phyloP scores from a whole-genome alignment of 2,113 vertebrate genomes.

The Eclectus roratus region DNA sequence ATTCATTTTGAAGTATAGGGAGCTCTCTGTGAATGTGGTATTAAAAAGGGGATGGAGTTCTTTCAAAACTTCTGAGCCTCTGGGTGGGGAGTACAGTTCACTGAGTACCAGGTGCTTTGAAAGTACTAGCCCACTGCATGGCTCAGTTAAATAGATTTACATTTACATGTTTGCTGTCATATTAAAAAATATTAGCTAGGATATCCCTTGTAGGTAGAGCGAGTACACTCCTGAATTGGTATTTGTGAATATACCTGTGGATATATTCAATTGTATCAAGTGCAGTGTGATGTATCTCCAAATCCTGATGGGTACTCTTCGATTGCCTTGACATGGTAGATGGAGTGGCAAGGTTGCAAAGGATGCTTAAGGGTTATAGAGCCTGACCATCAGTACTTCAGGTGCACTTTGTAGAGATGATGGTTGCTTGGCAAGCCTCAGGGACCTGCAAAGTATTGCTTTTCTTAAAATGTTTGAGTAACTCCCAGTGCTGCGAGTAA shows the following conservation, averaged over 20 bases:
- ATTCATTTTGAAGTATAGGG: neutral
- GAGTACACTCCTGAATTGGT: neutral
- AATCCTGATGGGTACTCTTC: neutral
- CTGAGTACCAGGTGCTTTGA: neutral
- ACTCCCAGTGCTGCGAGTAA: neutral
- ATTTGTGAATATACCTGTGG: neutral
- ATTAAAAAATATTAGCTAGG: neutral
- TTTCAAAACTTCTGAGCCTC: neutral
- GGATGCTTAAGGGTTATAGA: fast-evolving
- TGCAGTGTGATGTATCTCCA: neutral
- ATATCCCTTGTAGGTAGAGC: neutral
- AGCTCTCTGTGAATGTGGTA: neutral
- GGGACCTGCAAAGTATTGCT: neutral
- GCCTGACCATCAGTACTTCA: neutral
- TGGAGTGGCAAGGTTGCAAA: neutral
- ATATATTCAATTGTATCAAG: neutral
- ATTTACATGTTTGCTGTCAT: neutral
- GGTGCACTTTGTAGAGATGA: neutral
- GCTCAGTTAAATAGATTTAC: neutral
- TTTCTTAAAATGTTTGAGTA: neutral
- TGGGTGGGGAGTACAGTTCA: neutral
- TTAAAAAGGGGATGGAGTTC: neutral
- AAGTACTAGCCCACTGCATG: neutral
- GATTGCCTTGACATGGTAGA: too few relatives aligned
- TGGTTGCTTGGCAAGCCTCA: neutral